Evolutionary conservation across 2,888 invertebrate genomes (phyloP).

Genomic region (Meteorus colon): DNA sequence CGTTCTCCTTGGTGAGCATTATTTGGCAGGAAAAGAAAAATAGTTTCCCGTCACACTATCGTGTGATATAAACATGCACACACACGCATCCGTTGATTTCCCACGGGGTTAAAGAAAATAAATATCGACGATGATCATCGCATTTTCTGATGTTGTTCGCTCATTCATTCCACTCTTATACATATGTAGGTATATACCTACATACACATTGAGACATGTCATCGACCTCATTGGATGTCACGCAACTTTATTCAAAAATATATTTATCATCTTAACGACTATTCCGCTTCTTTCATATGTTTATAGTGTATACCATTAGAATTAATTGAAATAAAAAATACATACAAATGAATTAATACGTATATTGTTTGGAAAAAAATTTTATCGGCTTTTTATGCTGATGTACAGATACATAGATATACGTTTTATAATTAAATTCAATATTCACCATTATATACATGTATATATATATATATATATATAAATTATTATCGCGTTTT

Average conservation of each 20-base stretch:
- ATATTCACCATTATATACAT: conserved; percentile 39
- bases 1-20: conserved; percentile 22
- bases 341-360: not conserved
- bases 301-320: not conserved
- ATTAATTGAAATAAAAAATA: conserved; percentile 5
- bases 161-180: conserved; percentile 13
- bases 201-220: not conserved
- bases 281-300: not conserved
- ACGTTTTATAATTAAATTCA: conserved; percentile 52
- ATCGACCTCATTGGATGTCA: conserved; percentile 19
- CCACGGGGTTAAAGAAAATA: conserved; percentile 67
- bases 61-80: conserved; percentile 51
- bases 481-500: conserved; percentile 49
- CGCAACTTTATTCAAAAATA: conserved; percentile 13
- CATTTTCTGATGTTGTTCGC: conserved; percentile 53
- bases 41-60: conserved; percentile 54
- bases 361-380: not conserved
- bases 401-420: conserved; percentile 37
- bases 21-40: conserved; percentile 60
- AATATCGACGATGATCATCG: conserved; percentile 62
- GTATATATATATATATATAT: not conserved
- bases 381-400: not conserved
- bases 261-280: conserved; percentile 15
- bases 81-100: conserved; percentile 58
- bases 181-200: not conserved